phyloP scores from a whole-genome alignment of 2,888 invertebrate species.

The Caenorhabditis sp. region DNA sequence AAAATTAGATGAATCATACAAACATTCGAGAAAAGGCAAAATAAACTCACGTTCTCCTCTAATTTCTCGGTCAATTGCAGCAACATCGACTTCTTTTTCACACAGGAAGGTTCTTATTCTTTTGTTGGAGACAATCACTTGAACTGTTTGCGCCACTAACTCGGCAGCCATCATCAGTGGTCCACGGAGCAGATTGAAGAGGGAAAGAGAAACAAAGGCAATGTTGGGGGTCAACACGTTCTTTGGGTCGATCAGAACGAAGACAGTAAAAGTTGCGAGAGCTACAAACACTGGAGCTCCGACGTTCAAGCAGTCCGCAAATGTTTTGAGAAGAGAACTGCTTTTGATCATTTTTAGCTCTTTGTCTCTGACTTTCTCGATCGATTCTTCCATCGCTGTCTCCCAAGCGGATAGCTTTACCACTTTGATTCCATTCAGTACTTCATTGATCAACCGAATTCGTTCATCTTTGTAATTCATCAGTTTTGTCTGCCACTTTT shows the following conservation, averaged over 20 bases:
- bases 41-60: conserved; percentile 56
- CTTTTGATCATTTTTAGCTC: conserved; percentile 64
- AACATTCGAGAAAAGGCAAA: neutral
- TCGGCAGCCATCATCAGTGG: conserved; percentile 81
- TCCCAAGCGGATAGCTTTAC: conserved; percentile 82
- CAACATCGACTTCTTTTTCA: conserved; percentile 58
- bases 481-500: conserved; percentile 83
- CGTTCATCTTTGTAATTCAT: conserved; percentile 95
- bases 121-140: conserved; percentile 73
- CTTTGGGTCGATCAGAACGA: conserved; percentile 64
- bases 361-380: conserved; percentile 62
- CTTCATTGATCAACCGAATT: conserved; percentile 93
- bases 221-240: conserved; percentile 79
- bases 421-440: conserved; percentile 90
- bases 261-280: conserved; percentile 75
- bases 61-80: conserved; percentile 53
- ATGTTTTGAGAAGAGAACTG: conserved; percentile 72
- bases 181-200: conserved; percentile 88
- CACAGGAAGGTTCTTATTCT: conserved; percentile 73
- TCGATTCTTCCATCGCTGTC: conserved; percentile 75
- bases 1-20: no score
- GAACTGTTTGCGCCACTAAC: conserved; percentile 76
- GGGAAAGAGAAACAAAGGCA: conserved; percentile 95
- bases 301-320: conserved; percentile 74
- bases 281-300: conserved; percentile 77